Percentiles rank a stretch among this genome's conserved stretches.
These are phyloP conservation scores for Acleris sparsana DNA, from an alignment of 2,888 invertebrate genomes.

Conservation along the genomic window DNA sequence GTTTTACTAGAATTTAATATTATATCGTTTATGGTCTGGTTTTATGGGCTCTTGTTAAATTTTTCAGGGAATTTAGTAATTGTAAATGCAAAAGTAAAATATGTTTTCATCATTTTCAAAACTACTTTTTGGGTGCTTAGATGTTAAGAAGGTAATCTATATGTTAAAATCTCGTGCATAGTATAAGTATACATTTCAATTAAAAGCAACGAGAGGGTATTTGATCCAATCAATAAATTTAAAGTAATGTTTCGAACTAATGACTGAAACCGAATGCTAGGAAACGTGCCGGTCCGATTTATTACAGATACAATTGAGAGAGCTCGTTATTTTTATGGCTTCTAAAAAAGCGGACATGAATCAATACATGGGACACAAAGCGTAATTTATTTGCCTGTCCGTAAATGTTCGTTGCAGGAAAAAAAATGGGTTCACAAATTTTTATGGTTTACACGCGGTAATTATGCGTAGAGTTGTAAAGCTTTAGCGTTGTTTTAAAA, in stretches of 20 bases:
- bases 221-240: slow-evolving; percentile 31
- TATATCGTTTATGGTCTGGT: slow-evolving; percentile 59
- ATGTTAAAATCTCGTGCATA: neutral
- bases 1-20: slow-evolving; percentile 76
- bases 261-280: slow-evolving; percentile 54
- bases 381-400: slow-evolving; percentile 69
- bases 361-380: slow-evolving; percentile 71
- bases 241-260: slow-evolving; percentile 32
- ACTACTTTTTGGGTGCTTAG: neutral
- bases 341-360: slow-evolving; percentile 70
- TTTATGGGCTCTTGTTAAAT: slow-evolving; percentile 53
- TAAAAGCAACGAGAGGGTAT: slow-evolving; percentile 10
- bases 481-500: slow-evolving; percentile 47
- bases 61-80: slow-evolving; percentile 13
- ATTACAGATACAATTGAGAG: slow-evolving; percentile 68
- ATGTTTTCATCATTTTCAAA: too few relatives aligned
- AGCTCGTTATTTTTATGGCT: slow-evolving; percentile 79
- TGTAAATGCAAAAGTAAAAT: neutral
- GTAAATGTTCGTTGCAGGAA: slow-evolving; percentile 64
- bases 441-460: slow-evolving; percentile 58
- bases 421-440: slow-evolving; percentile 53
- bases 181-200: neutral
- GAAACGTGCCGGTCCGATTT: slow-evolving; percentile 61
- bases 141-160: neutral
- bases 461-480: slow-evolving; percentile 64